Conservation (phyloP, 2,888 invertebrate species). For the Sceliomorpha sp. region DNA sequence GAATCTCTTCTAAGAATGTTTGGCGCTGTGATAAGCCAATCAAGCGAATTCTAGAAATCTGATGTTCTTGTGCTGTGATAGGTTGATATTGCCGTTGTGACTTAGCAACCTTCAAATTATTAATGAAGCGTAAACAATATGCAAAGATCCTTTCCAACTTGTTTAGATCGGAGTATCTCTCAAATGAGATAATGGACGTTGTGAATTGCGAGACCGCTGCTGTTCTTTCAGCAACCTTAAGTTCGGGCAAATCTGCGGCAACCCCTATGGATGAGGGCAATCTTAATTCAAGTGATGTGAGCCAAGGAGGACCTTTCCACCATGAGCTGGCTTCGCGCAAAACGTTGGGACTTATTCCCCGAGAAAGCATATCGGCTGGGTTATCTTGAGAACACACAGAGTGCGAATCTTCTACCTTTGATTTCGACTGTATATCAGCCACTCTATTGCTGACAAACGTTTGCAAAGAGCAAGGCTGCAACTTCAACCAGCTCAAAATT, state of each 20-base stretch:
- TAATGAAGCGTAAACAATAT: no score
- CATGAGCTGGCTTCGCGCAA: not conserved
- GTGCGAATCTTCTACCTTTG: constrained; percentile 31
- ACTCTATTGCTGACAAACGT: constrained; percentile 57
- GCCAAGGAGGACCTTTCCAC: constrained; percentile 11
- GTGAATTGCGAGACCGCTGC: not conserved
- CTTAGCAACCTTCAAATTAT: no score
- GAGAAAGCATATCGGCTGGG: constrained; percentile 8
- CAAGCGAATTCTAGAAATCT: no score
- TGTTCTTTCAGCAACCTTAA: not conserved
- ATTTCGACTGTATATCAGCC: constrained; percentile 14
- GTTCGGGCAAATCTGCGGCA: constrained; percentile 1
- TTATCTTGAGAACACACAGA: constrained; percentile 6
- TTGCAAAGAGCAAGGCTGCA: constrained; percentile 42
- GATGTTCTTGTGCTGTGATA: no score
- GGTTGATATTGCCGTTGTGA: no score
- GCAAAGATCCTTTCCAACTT: no score
- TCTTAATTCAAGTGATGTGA: not conserved
- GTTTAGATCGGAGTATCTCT: no score
- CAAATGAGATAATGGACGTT: constrained; percentile 1
- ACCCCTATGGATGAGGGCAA: not conserved
- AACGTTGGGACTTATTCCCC: constrained; percentile 1
- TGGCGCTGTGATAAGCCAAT: no score
- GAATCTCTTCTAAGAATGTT: no score
- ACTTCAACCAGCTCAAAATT: constrained; percentile 58